These are phyloP conservation scores for Paramacrobiotus metropolitanus DNA, from an alignment of 1,140 invertebrate species.

Conservation along the genomic window DNA sequence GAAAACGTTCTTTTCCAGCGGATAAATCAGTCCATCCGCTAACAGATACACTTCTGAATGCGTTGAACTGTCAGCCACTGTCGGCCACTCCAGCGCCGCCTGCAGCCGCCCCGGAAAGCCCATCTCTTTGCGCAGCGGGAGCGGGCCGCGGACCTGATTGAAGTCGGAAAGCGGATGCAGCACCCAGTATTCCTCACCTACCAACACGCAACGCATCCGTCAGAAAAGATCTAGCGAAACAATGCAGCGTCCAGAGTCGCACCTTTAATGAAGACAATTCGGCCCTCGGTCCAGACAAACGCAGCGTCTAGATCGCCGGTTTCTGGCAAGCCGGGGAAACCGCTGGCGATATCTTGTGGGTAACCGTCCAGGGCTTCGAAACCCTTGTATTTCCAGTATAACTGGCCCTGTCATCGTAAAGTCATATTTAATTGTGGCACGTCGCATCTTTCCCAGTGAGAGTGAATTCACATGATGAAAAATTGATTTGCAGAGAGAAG, in stretches of 20 bases:
- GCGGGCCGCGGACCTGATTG: constrained; percentile 1
- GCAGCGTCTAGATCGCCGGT: background rate
- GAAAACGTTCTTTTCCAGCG: background rate
- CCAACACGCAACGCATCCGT: background rate
- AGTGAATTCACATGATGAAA: background rate
- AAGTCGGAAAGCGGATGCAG: background rate
- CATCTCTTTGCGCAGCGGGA: background rate
- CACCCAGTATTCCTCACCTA: background rate
- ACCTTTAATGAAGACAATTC: background rate
- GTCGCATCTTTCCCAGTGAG: background rate
- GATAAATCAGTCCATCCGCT: background rate
- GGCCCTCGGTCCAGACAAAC: background rate
- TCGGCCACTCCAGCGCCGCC: background rate
- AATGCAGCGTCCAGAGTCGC: no score
- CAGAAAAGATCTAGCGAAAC: background rate
- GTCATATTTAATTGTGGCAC: background rate
- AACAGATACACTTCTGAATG: background rate
- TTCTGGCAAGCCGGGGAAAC: background rate
- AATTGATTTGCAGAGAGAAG: background rate
- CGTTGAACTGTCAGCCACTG: background rate
- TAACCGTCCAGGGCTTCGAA: background rate
- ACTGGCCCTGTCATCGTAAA: background rate
- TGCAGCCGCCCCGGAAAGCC: background rate
- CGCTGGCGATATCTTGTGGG: background rate
- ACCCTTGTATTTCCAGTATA: background rate